These are phyloP conservation scores for Empidonax alnorum DNA, from an alignment of 2,113 vertebrate species.

Conservation along the genomic window DNA sequence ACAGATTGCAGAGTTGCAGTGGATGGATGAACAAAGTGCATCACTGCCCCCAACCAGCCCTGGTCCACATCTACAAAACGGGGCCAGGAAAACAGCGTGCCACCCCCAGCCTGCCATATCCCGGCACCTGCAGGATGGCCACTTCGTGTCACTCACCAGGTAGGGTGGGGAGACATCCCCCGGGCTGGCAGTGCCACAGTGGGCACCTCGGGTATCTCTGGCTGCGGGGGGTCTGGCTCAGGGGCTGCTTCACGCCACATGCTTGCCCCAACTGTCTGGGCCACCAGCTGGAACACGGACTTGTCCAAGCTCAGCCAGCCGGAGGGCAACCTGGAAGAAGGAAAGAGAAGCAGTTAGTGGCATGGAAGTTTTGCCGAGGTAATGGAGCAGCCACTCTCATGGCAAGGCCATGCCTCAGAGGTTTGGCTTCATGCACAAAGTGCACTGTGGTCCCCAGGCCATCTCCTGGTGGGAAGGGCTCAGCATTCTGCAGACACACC, in stretches of 20 bases:
- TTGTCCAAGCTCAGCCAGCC: slow-evolving; percentile 92
- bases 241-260: slow-evolving; percentile 76
- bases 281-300: slow-evolving; percentile 87
- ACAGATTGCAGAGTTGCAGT: background rate
- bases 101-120: background rate
- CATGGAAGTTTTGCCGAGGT: fast-evolving
- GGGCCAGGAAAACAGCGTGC: background rate
- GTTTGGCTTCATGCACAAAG: background rate
- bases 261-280: slow-evolving; percentile 83
- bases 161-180: slow-evolving; percentile 13
- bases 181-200: background rate
- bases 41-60: background rate
- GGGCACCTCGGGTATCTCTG: slow-evolving; percentile 8
- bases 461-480: fast-evolving
- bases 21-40: background rate
- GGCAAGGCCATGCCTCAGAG: background rate
- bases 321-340: slow-evolving; percentile 83
- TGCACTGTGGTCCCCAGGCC: background rate
- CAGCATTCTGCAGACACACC: background rate
- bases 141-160: slow-evolving; percentile 60
- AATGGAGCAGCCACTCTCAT: fast-evolving
- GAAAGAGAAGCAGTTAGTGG: background rate
- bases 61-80: fast-evolving
- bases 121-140: background rate
- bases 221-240: background rate